Evolutionary conservation across 1,140 invertebrate species (phyloP), one percentile per base, ranked within the genome.

Genomic region (Meloidogyne floridensis): DNA sequence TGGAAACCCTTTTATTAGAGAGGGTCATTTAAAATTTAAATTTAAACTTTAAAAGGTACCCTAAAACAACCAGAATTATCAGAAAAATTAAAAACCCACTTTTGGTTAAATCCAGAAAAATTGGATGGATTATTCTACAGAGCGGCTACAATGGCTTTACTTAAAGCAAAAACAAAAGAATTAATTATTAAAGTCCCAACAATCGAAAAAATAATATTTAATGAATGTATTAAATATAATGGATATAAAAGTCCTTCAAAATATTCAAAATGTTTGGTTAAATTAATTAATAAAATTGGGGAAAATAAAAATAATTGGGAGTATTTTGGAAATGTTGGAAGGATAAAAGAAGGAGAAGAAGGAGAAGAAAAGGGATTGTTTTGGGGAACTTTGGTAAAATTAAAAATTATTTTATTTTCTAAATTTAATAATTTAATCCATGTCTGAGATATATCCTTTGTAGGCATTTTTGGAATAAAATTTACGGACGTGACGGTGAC

Each of bases 181-280:
- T n/a, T 18, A 54, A n/a, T 74, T n/a, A 47, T n/a, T n/a, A 11
- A 18, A 74, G 15, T 54, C 15, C 3, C 13, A n/a, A 8, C 43
- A 32, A 47, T 74, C 7, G 72, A 74, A 54, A 47, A 54, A 54
- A 74, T 74, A 51, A n/a, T 74, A 54, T 74, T 74, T 54, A 47
- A 54, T 47, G 15, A 74, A 54, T 74, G 72, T 74, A 54, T 74
- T 47, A n/a, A n/a, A 65, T 15, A 15, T 15, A 54, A 74, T 7
- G 72, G 72, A n/a, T 47, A 15, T 47, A 74, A 32, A 15, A 74
- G 10, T 51, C 72, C 72, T 11, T 11, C 18, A 74, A 74, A 74
- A 74, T 74, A 74, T 74, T 47, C 72, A 74, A 74, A 74, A 74
- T 74, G 72, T 74, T 54, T 74, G n/a, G 6, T 74, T 47, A 32